Base-by-base conservation (phyloP, 2,113 vertebrate species). In the Serilophus lunatus region DNA sequence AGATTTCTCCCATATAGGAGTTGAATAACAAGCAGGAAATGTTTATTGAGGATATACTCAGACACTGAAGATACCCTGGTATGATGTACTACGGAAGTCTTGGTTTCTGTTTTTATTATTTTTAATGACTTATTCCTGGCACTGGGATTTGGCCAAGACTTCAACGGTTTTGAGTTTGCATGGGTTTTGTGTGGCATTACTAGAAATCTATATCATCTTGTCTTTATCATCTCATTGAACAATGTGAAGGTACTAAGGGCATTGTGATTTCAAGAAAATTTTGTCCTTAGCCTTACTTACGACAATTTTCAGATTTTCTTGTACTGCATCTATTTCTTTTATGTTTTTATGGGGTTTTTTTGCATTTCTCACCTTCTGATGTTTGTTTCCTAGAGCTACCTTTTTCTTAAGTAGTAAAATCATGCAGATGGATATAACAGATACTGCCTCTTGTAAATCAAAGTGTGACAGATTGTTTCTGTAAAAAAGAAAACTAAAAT, bases 391-490 rank as follows among this genome's bases (percentile, higher is more conserved):
- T 36, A 83, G 57, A 65, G 90, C 60, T 96, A 90, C 95, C 95
- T 96, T 95, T 76, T 95, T 77, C 66, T 88, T 88, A 83, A 93
- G 86, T 59, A 96, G 72, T 91, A 64, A 72, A 89, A 90, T 75
- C 18, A 25, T 86, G 76, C 92, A 96, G 82, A 95, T 95, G 61
- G 88, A 56, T 94, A 76, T 90, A 95, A 83, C 95, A 75, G 90
- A 78, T 94, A 86, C 92, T 87, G 81, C n/a, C 59, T 93, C 54
- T 96, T 95, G 51, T 90, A 89, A 95, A 69, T 82, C 64, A 72
- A 94, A 96, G 64, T 45, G 50, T 96, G 94, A 92, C 85, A 96
- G 80, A 96, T 94, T 97, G 95, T 96, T 61, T 70, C 79, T 82
- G 76, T 95, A 70, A 95, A 96, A 97, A 94, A 56, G 85, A 96